Evolutionary conservation across 2,113 vertebrate species (phyloP).

Genomic region (Mus musculus): GRCm39 chr1:54831001-54831500

Average conservation of each 20-base stretch:
- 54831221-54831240: neutral
- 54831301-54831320: neutral
- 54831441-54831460: slow-evolving; percentile 4
- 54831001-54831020: neutral
- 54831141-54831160: neutral
- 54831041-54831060: neutral
- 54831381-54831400: neutral
- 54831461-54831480: neutral
- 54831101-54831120: neutral
- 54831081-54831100: slow-evolving; percentile 25
- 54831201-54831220: neutral
- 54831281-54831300: neutral
- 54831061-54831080: slow-evolving; percentile 3
- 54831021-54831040: neutral
- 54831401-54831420: neutral
- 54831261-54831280: neutral
- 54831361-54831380: neutral
- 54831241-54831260: neutral
- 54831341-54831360: slow-evolving; percentile 1
- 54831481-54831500: neutral
- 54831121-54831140: neutral
- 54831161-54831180: neutral
- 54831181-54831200: neutral
- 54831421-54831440: neutral
- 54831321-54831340: neutral